A percentile compares a stretch with the other conserved stretches of the same genome.
phyloP scores from a whole-genome alignment of 2,113 vertebrate genomes.

The Protomyctophum bolini region DNA sequence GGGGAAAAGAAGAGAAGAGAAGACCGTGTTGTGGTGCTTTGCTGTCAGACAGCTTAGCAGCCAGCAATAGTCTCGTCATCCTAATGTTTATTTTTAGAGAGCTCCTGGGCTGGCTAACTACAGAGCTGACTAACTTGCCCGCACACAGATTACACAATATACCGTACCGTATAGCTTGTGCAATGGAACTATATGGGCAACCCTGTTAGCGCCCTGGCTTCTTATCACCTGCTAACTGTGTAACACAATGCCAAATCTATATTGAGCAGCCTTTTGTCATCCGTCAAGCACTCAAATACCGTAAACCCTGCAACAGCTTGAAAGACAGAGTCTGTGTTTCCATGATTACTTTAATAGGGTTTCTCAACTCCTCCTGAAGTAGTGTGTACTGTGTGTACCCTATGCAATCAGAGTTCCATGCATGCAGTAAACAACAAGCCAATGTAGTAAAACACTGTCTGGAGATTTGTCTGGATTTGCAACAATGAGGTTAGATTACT shows the following conservation, averaged over 20 bases:
- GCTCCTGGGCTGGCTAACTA: slow-evolving; percentile 13
- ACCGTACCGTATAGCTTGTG: not conserved
- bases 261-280: no score
- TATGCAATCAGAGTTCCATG: no score
- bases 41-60: slow-evolving; percentile 30
- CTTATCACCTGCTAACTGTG: no score
- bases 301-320: no score
- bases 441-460: not conserved
- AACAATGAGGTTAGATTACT: not conserved
- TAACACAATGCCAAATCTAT: no score
- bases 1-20: not conserved
- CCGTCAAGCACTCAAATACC: no score
- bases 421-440: not conserved
- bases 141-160: slow-evolving; percentile 4
- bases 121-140: slow-evolving; percentile 26
- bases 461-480: not conserved
- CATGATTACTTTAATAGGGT: no score
- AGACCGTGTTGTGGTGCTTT: slow-evolving; percentile 10
- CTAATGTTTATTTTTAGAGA: slow-evolving; percentile 51
- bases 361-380: no score
- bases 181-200: no score
- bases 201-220: no score
- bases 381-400: no score
- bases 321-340: no score
- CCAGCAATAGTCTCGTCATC: slow-evolving; percentile 41